phyloP scores from a whole-genome alignment of 2,888 invertebrate genomes.

The Drosophila subquinaria region DNA sequence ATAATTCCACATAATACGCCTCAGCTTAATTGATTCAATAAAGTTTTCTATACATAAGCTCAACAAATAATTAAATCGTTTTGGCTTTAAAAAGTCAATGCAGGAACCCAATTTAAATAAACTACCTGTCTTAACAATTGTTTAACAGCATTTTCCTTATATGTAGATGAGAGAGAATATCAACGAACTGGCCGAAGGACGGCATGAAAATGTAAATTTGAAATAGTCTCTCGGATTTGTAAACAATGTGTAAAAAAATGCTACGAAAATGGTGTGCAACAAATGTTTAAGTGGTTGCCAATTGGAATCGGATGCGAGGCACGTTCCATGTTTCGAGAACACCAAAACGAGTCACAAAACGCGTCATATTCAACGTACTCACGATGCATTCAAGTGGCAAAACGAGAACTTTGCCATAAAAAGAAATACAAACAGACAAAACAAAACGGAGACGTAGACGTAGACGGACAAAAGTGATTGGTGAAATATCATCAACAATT shows the following conservation, averaged over 20 bases:
- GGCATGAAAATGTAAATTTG: constrained; percentile 18
- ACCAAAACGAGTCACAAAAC: constrained; percentile 40
- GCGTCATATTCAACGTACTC: constrained; percentile 26
- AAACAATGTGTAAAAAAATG: constrained; percentile 11
- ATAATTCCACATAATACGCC: background rate
- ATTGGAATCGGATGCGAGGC: constrained; percentile 61
- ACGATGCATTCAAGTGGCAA: constrained; percentile 33
- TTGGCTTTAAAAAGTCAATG: constrained; percentile 21
- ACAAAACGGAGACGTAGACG: constrained; percentile 10
- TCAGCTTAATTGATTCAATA: background rate
- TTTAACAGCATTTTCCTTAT: constrained; percentile 39
- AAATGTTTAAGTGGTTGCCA: constrained; percentile 31
- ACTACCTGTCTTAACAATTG: constrained; percentile 47
- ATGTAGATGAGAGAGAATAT: constrained; percentile 30
- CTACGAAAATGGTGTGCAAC: constrained; percentile 23
- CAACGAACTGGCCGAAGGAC: constrained; percentile 55
- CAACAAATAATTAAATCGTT: background rate
- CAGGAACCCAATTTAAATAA: constrained; percentile 33
- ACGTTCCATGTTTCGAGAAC: constrained; percentile 56
- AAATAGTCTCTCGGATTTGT: constrained; percentile 12
- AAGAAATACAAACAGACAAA: constrained; percentile 2
- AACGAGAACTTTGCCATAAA: constrained; percentile 48
- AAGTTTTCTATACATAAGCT: background rate
- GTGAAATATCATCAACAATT: constrained; percentile 2
- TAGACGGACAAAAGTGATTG: background rate